Evolutionary conservation across 2,797 vertebrate species (phyloP).

Genomic region (Protosalanx chinensis): DNA sequence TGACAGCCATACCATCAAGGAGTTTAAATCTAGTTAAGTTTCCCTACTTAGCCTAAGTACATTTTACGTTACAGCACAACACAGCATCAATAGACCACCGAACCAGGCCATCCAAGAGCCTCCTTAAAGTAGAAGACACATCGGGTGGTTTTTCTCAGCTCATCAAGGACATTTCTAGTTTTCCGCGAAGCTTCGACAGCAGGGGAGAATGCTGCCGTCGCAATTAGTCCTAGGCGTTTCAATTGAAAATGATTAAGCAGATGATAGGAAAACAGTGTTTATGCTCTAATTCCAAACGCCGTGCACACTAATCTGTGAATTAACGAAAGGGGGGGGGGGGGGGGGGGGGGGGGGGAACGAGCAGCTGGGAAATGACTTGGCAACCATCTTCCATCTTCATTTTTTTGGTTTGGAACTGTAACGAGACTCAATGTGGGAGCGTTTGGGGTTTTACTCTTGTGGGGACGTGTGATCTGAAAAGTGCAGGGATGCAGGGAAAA

Average conservation of each 20-base stretch:
- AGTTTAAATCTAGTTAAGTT: slow-evolving; percentile 38
- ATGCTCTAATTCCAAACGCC: slow-evolving; percentile 30
- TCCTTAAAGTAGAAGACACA: slow-evolving; percentile 23
- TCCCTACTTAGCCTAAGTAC: not conserved
- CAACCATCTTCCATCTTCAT: not conserved
- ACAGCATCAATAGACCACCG: slow-evolving; percentile 4
- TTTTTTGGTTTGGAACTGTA: too few relatives aligned
- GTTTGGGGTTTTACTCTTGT: not conserved
- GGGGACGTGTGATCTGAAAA: not conserved
- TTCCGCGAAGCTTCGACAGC: slow-evolving; percentile 44
- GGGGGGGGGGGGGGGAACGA: slow-evolving; percentile 6
- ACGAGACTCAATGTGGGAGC: too few relatives aligned
- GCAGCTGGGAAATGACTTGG: slow-evolving; percentile 6
- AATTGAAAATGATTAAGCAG: slow-evolving; percentile 51
- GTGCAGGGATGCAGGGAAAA: not conserved
- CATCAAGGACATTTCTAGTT: slow-evolving; percentile 31
- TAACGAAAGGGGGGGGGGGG: not conserved
- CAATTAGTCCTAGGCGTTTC: slow-evolving; percentile 46
- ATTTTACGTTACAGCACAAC: slow-evolving; percentile 8
- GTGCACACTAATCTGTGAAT: slow-evolving; percentile 4
- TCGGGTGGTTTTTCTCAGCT: slow-evolving; percentile 39
- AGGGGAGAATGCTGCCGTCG: slow-evolving; percentile 38
- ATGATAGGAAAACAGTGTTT: slow-evolving; percentile 21
- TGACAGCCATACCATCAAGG: slow-evolving; percentile 32
- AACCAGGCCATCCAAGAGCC: slow-evolving; percentile 44